phyloP scores from a whole-genome alignment of 2,113 vertebrate species.

The Chloroceryle aenea region DNA sequence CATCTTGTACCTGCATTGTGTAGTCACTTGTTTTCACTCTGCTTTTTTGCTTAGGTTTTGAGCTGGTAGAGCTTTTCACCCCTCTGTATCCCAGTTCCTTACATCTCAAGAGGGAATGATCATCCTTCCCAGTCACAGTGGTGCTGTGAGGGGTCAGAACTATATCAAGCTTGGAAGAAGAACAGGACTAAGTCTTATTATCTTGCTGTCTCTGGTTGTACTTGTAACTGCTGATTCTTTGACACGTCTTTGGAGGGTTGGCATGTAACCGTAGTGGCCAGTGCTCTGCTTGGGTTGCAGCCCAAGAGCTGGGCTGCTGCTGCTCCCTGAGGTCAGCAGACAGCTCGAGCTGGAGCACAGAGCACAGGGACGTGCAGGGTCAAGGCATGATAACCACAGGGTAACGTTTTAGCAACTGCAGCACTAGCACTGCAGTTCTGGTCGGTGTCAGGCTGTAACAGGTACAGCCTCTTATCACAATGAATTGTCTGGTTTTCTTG shows the following conservation, averaged over 20 bases:
- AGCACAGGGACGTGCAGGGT: not conserved
- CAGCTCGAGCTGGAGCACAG: not conserved
- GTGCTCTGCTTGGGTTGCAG: not conserved
- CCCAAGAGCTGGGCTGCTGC: not conserved
- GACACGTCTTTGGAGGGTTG: not conserved
- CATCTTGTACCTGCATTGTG: not conserved
- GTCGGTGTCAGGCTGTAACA: not conserved
- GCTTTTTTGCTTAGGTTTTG: not conserved
- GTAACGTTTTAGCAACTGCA: not conserved
- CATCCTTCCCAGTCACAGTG: not conserved
- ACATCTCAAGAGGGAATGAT: not conserved
- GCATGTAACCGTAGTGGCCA: not conserved
- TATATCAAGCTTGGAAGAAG: not conserved
- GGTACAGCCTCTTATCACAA: not conserved
- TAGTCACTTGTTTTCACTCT: not conserved
- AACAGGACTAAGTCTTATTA: not conserved
- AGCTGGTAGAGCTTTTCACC: not conserved
- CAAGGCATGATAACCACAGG: rapidly evolving
- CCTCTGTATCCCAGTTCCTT: not conserved
- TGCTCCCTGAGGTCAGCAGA: rapidly evolving
- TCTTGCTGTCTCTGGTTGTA: not conserved
- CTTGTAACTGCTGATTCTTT: not conserved
- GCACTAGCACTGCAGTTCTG: not conserved
- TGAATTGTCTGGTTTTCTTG: not conserved
- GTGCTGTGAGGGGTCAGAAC: not conserved